A percentile compares a stretch with the other conserved stretches of the same genome.
Conservation (phyloP, 1,140 invertebrate genomes). For the Aleiodes sp. region DNA sequence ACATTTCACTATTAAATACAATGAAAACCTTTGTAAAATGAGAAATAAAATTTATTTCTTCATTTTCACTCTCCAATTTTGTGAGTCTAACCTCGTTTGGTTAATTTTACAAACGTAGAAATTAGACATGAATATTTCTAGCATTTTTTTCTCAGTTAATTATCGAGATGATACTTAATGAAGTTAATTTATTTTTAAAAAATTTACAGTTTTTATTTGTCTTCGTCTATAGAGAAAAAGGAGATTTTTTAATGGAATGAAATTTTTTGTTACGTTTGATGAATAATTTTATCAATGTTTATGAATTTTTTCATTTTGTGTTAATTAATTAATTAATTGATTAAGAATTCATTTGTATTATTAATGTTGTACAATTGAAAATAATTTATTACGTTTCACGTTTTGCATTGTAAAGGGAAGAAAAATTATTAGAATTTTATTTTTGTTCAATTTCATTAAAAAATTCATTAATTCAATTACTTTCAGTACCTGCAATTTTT, state of each 20-base stretch:
- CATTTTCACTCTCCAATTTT: not conserved
- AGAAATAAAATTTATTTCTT: not conserved
- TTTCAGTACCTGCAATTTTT: no score
- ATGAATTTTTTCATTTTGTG: constrained; percentile 8
- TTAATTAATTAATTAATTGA: constrained; percentile 8
- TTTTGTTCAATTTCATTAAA: no score
- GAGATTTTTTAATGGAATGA: no score
- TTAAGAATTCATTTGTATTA: not conserved
- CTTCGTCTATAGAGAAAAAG: no score
- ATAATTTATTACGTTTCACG: not conserved
- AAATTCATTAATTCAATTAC: no score
- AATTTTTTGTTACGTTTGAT: constrained; percentile 26
- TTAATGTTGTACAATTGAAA: constrained; percentile 6
- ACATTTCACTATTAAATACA: no score
- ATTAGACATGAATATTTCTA: not conserved
- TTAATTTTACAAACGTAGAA: not conserved
- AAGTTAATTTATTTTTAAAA: not conserved
- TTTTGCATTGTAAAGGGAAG: not conserved
- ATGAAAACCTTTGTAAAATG: not conserved
- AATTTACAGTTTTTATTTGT: no score
- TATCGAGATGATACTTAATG: not conserved
- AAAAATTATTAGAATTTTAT: not conserved
- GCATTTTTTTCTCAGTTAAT: not conserved
- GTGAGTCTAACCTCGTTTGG: not conserved
- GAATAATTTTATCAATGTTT: constrained; percentile 25